phyloP scores from a whole-genome alignment of 2,888 invertebrate species.

The Rhogogaster chlorosoma region DNA sequence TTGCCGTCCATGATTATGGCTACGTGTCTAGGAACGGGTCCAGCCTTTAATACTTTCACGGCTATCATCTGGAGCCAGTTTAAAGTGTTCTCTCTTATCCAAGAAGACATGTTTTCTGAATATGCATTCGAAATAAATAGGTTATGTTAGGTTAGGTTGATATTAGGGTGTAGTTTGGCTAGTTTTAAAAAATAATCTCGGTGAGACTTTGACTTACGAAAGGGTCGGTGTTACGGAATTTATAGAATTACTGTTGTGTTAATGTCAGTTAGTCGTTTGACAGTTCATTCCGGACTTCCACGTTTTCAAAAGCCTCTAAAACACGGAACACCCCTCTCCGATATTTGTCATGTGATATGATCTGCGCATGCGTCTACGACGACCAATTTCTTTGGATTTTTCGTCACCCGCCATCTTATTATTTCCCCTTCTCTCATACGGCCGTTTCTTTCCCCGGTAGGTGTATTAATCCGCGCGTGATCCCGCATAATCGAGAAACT shows the following conservation, averaged over 20 bases:
- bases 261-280: neutral
- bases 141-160: conserved; percentile 29
- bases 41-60: conserved; percentile 87
- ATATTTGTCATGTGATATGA: neutral
- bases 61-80: conserved; percentile 89
- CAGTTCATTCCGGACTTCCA: neutral
- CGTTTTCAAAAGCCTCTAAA: conserved; percentile 23
- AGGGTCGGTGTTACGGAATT: neutral
- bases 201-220: neutral
- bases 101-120: conserved; percentile 80
- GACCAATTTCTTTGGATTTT: conserved; percentile 39
- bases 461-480: conserved; percentile 51
- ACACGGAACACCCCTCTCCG: neutral
- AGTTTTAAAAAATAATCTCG: neutral
- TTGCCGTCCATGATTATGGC: conserved; percentile 99
- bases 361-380: conserved; percentile 39
- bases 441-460: conserved; percentile 52
- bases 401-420: conserved; percentile 47
- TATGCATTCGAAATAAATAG: neutral
- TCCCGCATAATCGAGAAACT: conserved; percentile 34
- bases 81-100: conserved; percentile 89
- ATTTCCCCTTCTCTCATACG: conserved; percentile 33
- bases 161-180: neutral
- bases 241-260: neutral
- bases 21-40: conserved; percentile 93